A percentile compares a stretch with the other conserved stretches of the same genome.
These are phyloP conservation scores for Rousettus madagascariensis DNA, from an alignment of 2,797 vertebrate species.

Conservation along the genomic window DNA sequence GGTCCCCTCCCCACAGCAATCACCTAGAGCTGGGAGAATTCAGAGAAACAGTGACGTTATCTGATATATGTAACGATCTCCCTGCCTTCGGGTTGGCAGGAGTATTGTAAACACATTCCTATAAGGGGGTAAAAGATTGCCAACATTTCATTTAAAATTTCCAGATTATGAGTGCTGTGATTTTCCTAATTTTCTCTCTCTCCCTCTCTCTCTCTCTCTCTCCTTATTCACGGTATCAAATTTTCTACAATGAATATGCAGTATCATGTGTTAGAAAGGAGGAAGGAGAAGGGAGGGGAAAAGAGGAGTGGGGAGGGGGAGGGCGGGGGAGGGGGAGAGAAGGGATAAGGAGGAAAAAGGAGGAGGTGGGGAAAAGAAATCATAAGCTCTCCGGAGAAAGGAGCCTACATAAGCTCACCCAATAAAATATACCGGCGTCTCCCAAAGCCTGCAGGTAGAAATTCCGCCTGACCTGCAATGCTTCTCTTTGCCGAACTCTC, in stretches of 20 bases:
- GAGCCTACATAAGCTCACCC: neutral
- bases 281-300: rapidly evolving
- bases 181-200: neutral
- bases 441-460: neutral
- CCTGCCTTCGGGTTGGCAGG: neutral
- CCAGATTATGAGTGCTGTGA: neutral
- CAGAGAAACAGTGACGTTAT: neutral
- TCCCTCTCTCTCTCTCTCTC: neutral
- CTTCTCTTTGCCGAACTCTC: neutral
- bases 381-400: neutral
- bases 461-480: neutral
- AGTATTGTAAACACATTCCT: neutral
- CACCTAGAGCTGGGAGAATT: neutral
- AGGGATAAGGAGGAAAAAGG: too few species aligned
- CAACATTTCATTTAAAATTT: neutral
- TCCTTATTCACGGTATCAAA: neutral
- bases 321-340: rapidly evolving
- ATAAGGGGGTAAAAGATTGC: rapidly evolving
- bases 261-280: neutral
- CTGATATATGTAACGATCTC: neutral
- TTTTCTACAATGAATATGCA: neutral
- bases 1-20: neutral
- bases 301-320: too few species aligned
- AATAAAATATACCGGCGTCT: rapidly evolving
- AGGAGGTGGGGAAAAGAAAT: too few species aligned